phyloP scores from a whole-genome alignment of 2,797 vertebrate species.

The Eidolon dupreanum region DNA sequence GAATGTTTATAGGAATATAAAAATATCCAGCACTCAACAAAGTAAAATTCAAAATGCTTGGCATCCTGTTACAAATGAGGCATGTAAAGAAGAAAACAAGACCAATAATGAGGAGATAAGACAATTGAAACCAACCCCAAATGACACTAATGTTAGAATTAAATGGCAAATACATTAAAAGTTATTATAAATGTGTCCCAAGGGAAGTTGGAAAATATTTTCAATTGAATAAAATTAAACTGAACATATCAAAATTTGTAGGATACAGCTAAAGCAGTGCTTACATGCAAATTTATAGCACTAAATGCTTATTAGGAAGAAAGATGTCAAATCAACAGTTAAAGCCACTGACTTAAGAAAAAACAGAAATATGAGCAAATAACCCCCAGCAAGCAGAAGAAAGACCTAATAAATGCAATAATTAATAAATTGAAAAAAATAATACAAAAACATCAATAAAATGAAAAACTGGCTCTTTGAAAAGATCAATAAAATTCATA shows the following conservation, averaged over 20 bases:
- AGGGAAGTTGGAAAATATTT: slow-evolving; percentile 9
- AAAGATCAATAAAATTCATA: neutral
- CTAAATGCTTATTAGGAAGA: neutral
- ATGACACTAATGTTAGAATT: neutral
- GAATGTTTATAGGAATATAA: slow-evolving; percentile 22
- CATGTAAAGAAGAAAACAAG: neutral
- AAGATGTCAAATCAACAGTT: neutral
- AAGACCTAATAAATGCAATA: neutral
- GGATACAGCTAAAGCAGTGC: neutral
- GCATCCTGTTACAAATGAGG: neutral
- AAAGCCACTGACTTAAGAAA: neutral
- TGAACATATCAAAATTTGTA: neutral
- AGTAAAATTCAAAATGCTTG: neutral
- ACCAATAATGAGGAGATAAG: neutral
- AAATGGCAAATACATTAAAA: neutral
- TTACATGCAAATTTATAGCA: neutral
- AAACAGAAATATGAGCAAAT: neutral
- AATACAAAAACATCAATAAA: slow-evolving; percentile 6
- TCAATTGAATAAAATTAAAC: slow-evolving; percentile 6
- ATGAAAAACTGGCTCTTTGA: neutral
- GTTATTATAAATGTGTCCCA: neutral
- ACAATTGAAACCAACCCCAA: neutral
- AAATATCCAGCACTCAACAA: neutral
- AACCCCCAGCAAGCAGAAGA: neutral
- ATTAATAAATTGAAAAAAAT: neutral